phyloP scores from a whole-genome alignment of 1,140 invertebrate species.

The Zaprionus nigranus region DNA sequence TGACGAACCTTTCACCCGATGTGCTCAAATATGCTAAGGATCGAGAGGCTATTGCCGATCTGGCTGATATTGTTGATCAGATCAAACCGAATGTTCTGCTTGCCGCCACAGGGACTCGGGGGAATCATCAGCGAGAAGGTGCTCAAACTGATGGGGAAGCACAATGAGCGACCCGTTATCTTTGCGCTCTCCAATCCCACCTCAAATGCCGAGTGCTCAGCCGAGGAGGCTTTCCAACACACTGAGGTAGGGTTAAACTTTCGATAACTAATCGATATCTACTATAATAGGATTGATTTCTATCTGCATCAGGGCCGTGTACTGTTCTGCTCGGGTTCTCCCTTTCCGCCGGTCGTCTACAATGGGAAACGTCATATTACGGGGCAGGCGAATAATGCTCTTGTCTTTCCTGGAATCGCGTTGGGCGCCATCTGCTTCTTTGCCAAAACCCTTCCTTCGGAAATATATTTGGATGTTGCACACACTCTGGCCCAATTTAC shows the following conservation, averaged over 20 bases:
- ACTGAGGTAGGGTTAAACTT: constrained; percentile 86
- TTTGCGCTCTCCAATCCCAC: constrained; percentile 99
- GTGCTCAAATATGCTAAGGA: constrained; percentile 89
- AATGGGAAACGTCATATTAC: constrained; percentile 91
- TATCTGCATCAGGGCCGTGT: constrained; percentile 40
- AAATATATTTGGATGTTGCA: constrained; percentile 95
- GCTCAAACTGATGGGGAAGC: constrained; percentile 90
- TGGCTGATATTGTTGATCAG: constrained; percentile 80
- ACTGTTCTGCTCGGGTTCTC: constrained; percentile 95
- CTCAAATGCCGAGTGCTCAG: constrained; percentile 97
- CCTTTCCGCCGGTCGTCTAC: constrained; percentile 93
- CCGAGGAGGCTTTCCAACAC: constrained; percentile 93
- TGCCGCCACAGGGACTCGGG: constrained; percentile 92
- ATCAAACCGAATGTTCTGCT: constrained; percentile 86
- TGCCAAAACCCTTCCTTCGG: constrained; percentile 92
- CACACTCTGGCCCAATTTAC: constrained; percentile 92
- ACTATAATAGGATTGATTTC: too few species aligned
- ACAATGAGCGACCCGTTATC: constrained; percentile 87
- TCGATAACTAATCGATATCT: too few species aligned
- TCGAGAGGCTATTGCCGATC: constrained; percentile 87
- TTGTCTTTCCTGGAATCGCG: constrained; percentile 97
- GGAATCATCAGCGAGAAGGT: constrained; percentile 95
- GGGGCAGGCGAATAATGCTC: constrained; percentile 98
- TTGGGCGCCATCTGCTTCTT: constrained; percentile 92
- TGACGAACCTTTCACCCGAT: background rate